phyloP scores from a whole-genome alignment of 2,113 vertebrate species.

The Elephas maximus region DNA sequence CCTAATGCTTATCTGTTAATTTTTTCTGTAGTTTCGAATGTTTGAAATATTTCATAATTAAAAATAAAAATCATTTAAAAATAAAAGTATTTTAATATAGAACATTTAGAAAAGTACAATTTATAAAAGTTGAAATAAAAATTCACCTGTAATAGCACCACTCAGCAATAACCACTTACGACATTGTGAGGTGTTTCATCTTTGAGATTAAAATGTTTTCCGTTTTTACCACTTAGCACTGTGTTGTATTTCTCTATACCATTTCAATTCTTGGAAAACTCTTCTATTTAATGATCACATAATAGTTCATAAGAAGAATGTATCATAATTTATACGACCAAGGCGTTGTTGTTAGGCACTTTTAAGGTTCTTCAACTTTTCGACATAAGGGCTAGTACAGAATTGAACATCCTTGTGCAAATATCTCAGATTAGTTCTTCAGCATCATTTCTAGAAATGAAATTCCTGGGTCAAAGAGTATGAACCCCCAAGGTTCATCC shows the following conservation, averaged over 20 bases:
- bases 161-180: neutral
- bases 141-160: neutral
- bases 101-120: neutral
- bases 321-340: neutral
- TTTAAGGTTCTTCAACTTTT: neutral
- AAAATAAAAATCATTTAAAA: slow-evolving; percentile 7
- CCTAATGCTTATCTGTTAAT: neutral
- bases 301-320: neutral
- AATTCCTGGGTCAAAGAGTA: neutral
- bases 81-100: neutral
- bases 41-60: slow-evolving; percentile 13
- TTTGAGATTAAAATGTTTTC: neutral
- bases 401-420: neutral
- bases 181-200: neutral
- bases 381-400: neutral
- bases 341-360: neutral
- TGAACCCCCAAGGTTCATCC: too few species aligned
- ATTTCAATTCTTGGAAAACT: neutral
- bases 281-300: neutral
- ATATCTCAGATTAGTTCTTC: neutral
- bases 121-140: slow-evolving; percentile 2
- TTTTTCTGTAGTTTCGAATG: neutral
- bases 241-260: neutral
- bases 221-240: slow-evolving; percentile 19
- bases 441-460: neutral